Percentiles rank a stretch among this genome's conserved stretches.
Evolutionary conservation across 2,888 invertebrate genomes (phyloP).

Genomic region (Oasisia sp.): DNA sequence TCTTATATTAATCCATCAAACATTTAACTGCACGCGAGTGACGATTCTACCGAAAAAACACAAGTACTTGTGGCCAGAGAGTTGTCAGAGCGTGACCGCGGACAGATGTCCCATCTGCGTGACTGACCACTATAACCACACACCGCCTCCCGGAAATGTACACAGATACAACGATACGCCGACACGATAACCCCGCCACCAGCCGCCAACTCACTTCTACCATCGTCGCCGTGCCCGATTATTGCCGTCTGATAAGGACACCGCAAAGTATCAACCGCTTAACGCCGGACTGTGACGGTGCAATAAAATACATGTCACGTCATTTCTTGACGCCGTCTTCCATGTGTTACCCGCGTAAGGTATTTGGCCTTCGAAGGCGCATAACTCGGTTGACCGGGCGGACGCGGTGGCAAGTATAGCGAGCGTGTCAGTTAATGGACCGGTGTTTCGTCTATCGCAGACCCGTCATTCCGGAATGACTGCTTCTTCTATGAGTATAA

Average conservation of each 20-base stretch:
- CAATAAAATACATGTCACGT: too few species aligned
- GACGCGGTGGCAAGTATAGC: background rate
- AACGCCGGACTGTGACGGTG: background rate
- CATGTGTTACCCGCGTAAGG: background rate
- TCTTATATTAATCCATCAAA: background rate
- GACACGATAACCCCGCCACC: background rate
- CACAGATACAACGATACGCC: background rate
- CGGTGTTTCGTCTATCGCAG: background rate
- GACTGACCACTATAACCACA: background rate
- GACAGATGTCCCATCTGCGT: too few species aligned
- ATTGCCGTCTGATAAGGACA: background rate
- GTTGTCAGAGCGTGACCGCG: background rate
- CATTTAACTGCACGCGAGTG: background rate
- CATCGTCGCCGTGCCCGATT: background rate
- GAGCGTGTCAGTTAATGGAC: background rate
- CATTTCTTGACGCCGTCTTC: background rate
- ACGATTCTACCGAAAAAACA: background rate
- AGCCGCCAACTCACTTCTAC: background rate
- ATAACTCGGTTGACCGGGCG: background rate
- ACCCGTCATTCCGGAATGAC: background rate
- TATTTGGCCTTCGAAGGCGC: background rate
- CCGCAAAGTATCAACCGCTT: background rate
- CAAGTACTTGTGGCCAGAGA: background rate
- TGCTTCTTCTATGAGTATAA: background rate
- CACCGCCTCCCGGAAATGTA: background rate